Conservation (phyloP, 2,113 vertebrate genomes). For the Ceratotherium simum region DNA sequence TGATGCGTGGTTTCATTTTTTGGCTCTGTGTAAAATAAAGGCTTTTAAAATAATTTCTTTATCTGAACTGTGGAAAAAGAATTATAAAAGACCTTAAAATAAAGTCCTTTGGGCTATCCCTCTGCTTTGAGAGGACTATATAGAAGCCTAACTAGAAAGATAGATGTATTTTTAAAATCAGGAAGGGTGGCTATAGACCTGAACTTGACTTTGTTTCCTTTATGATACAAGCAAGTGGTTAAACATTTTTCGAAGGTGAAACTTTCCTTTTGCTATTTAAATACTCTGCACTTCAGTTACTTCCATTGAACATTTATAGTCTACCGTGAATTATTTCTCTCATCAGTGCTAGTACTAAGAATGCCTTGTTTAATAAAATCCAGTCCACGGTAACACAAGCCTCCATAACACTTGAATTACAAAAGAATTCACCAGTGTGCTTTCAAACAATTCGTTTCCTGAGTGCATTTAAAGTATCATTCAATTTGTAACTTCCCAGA, state of each 20-base stretch:
- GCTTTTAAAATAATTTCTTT: not conserved
- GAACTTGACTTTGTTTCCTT: conserved; percentile 12
- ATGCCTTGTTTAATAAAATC: conserved; percentile 49
- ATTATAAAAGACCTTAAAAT: conserved; percentile 14
- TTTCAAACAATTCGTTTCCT: conserved; percentile 49
- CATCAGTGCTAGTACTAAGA: not conserved
- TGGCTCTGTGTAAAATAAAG: not conserved
- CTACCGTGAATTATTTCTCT: not conserved
- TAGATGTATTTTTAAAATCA: not conserved
- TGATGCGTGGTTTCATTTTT: not conserved
- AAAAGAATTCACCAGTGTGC: not conserved
- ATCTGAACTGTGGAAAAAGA: conserved; percentile 21
- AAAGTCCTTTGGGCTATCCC: not conserved
- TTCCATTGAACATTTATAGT: not conserved
- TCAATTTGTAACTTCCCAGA: not conserved
- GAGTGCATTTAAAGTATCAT: not conserved
- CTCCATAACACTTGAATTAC: conserved; percentile 43
- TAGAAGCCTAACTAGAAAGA: not conserved
- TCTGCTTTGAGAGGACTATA: not conserved
- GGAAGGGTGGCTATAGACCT: not conserved
- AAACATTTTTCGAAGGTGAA: conserved; percentile 14
- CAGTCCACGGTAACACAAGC: not conserved
- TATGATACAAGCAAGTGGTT: not conserved
- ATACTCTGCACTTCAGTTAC: not conserved
- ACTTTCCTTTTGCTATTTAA: conserved; percentile 26